A percentile compares a stretch with the other conserved stretches of the same genome.
These are phyloP conservation scores for Cerastoderma edule DNA, from an alignment of 2,888 invertebrate species.

Conservation along the genomic window DNA sequence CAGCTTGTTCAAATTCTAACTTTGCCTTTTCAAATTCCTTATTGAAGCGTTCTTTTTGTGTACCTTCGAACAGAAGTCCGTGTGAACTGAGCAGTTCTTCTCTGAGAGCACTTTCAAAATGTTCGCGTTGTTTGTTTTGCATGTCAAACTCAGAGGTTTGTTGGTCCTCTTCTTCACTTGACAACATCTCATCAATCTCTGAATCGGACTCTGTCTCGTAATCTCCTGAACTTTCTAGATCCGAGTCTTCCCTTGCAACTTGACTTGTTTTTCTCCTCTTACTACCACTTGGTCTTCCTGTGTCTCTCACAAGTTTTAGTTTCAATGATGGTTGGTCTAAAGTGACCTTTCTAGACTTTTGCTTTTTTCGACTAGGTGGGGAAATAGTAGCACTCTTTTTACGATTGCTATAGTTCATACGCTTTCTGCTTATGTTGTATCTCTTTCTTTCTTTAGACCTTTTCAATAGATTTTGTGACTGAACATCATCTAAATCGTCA, in stretches of 20 bases:
- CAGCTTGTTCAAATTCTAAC: slow-evolving; percentile 37
- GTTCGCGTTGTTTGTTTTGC: slow-evolving; percentile 40
- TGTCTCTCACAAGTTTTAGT: slow-evolving; percentile 47
- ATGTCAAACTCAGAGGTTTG: slow-evolving; percentile 28
- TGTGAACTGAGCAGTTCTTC: slow-evolving; percentile 57
- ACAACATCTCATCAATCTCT: slow-evolving; percentile 61
- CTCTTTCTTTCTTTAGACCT: slow-evolving; percentile 31
- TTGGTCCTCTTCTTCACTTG: slow-evolving; percentile 55
- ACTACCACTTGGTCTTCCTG: background rate
- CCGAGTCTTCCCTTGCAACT: slow-evolving; percentile 30
- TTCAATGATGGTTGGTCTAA: slow-evolving; percentile 37
- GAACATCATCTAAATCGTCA: slow-evolving; percentile 49
- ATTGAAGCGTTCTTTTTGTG: slow-evolving; percentile 54
- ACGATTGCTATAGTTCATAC: slow-evolving; percentile 51
- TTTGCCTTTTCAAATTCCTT: slow-evolving; percentile 52
- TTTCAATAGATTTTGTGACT: slow-evolving; percentile 41
- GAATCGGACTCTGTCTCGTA: slow-evolving; percentile 54
- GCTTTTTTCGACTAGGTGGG: slow-evolving; percentile 25
- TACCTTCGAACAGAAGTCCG: slow-evolving; percentile 58
- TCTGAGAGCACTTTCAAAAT: slow-evolving; percentile 57
- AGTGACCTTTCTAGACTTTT: background rate
- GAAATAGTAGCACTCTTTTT: slow-evolving; percentile 30
- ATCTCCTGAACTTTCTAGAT: slow-evolving; percentile 36
- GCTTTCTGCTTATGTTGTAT: slow-evolving; percentile 36
- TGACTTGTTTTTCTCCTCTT: slow-evolving; percentile 14